These are phyloP conservation scores for Liasis olivaceus DNA, from an alignment of 2,797 vertebrate genomes.

Conservation along the genomic window DNA sequence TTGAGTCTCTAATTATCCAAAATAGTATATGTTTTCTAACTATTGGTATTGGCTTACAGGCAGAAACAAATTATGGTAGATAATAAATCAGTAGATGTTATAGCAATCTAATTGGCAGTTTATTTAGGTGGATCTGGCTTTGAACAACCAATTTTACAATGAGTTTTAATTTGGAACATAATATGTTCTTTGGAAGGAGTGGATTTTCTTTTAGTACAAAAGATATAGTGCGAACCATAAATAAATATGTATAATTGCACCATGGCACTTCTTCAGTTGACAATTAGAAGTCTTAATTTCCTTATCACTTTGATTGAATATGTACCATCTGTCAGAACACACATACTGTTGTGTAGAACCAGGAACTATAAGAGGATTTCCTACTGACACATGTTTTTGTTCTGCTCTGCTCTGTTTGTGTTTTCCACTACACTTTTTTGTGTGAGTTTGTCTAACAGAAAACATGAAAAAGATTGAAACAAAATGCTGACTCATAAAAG, in stretches of 20 bases:
- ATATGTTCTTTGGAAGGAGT: constrained; percentile 15
- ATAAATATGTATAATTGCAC: constrained; percentile 6
- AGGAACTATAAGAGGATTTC: not conserved
- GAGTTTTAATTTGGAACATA: constrained; percentile 21
- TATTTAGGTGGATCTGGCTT: constrained; percentile 46
- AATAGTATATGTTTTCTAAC: constrained; percentile 58
- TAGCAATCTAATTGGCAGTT: constrained; percentile 46
- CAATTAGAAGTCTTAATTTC: not conserved
- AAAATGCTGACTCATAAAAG: not conserved
- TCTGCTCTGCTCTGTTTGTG: not conserved
- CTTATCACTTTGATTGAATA: not conserved
- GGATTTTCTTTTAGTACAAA: not conserved
- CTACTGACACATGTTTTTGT: not conserved
- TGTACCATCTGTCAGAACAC: not conserved
- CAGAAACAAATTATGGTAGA: constrained; percentile 51
- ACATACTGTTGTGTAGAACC: not conserved
- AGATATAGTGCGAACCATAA: not conserved
- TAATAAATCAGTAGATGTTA: constrained; percentile 59
- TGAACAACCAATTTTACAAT: constrained; percentile 22
- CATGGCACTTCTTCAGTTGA: not conserved
- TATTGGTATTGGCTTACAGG: constrained; percentile 48
- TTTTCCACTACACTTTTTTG: not conserved
- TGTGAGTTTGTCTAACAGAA: not conserved
- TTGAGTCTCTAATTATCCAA: constrained; percentile 47
- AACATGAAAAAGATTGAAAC: not conserved